phyloP scores from a whole-genome alignment of 2,113 vertebrate species.

The Prunella himalayana region DNA sequence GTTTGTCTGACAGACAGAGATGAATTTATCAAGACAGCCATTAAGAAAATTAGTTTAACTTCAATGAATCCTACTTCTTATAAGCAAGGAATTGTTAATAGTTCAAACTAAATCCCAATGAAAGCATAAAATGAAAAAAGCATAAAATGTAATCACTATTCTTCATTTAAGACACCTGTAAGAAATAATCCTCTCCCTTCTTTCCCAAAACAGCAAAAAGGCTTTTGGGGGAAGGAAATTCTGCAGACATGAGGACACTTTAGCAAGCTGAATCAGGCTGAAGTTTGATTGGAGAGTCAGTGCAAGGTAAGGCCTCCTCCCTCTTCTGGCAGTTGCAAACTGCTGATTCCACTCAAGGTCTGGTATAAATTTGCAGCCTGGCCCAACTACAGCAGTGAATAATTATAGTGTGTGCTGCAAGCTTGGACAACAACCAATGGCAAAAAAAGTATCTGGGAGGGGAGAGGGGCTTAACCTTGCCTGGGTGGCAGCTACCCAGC shows the following conservation, averaged over 20 bases:
- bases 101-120: not conserved
- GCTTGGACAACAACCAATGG: not conserved
- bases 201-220: not conserved
- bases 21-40: not conserved
- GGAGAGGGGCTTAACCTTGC: not conserved
- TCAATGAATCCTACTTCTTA: not conserved
- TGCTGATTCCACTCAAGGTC: not conserved
- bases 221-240: not conserved
- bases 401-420: not conserved
- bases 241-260: not conserved
- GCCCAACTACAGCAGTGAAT: not conserved
- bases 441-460: not conserved
- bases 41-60: not conserved
- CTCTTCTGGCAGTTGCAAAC: not conserved
- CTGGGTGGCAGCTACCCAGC: not conserved
- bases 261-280: not conserved
- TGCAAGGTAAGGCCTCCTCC: not conserved
- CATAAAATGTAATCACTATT: not conserved
- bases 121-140: not conserved
- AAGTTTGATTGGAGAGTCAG: not conserved
- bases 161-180: not conserved
- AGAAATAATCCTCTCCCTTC: not conserved
- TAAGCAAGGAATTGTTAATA: not conserved
- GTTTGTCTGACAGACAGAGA: not conserved
- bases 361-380: not conserved